Percentiles rank a stretch among this genome's conserved stretches.
phyloP scores from a whole-genome alignment of 2,113 vertebrate species.

The Sceloporus tristichus region DNA sequence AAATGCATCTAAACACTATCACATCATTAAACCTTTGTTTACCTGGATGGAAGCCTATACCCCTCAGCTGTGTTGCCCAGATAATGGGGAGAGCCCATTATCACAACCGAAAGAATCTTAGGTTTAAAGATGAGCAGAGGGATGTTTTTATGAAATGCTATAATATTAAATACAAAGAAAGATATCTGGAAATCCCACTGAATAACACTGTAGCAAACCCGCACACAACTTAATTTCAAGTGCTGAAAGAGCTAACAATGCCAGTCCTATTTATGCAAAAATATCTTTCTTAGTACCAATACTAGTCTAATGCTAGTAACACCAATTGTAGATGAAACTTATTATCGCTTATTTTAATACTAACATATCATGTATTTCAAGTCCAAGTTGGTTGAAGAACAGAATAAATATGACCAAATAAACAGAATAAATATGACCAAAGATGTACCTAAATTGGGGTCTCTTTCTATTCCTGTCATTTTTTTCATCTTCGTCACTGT shows the following conservation, averaged over 20 bases:
- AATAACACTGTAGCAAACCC: neutral
- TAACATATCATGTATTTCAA: neutral
- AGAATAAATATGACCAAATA: constrained; percentile 11
- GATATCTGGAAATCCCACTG: neutral
- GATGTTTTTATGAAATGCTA: too few relatives aligned
- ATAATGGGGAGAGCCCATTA: too few relatives aligned
- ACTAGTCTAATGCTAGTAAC: neutral
- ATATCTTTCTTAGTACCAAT: neutral
- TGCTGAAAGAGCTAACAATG: neutral
- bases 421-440: constrained; percentile 35
- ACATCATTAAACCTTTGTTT: too few relatives aligned
- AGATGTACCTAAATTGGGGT: constrained; percentile 74
- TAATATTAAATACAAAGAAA: too few relatives aligned
- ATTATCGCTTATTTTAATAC: neutral
- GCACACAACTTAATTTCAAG: too few relatives aligned
- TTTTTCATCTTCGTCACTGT: constrained; percentile 74
- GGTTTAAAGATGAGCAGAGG: too few relatives aligned
- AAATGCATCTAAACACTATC: too few relatives aligned
- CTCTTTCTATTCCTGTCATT: constrained; percentile 63
- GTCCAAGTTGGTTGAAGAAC: neutral
- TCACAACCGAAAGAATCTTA: too few relatives aligned
- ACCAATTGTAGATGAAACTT: neutral
- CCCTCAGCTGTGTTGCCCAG: too few relatives aligned
- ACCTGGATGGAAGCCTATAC: too few relatives aligned
- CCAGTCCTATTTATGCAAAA: neutral